These are phyloP conservation scores for Drosophila erecta DNA, from an alignment of 1,140 invertebrate genomes.

Conservation along the genomic window DNA sequence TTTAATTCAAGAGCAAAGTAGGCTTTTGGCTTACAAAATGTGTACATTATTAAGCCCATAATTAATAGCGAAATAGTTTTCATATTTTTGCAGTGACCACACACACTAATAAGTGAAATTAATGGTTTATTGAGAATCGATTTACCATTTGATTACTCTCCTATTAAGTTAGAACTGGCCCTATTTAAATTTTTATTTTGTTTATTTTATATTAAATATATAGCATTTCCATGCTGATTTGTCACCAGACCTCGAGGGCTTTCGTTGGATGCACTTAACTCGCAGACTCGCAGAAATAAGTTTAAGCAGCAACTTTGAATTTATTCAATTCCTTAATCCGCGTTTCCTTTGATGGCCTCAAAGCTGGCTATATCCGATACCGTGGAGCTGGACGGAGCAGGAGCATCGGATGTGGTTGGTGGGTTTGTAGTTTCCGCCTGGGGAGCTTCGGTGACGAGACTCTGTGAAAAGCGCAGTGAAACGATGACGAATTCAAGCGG, in stretches of 20 bases:
- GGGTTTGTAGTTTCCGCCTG: slow-evolving; percentile 8
- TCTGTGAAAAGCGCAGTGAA: slow-evolving; percentile 21
- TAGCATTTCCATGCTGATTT: not conserved
- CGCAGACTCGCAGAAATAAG: slow-evolving; percentile 30
- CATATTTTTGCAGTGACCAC: too few species aligned
- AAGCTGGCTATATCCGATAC: slow-evolving; percentile 75
- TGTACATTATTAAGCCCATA: not conserved
- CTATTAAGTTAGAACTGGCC: too few species aligned
- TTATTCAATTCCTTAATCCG: slow-evolving; percentile 57
- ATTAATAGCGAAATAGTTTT: too few species aligned
- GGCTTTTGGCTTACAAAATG: not conserved
- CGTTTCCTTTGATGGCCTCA: slow-evolving; percentile 58
- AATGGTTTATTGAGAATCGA: too few species aligned
- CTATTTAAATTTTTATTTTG: slow-evolving; percentile 10
- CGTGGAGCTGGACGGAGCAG: slow-evolving; percentile 23
- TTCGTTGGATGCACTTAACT: slow-evolving; percentile 37
- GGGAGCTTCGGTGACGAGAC: slow-evolving; percentile 40
- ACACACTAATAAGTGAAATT: too few species aligned
- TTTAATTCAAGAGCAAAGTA: not conserved
- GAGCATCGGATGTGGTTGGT: slow-evolving; percentile 3
- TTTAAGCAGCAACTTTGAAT: slow-evolving; percentile 26
- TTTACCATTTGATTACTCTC: too few species aligned
- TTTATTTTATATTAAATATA: slow-evolving; percentile 22
- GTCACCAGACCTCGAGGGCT: slow-evolving; percentile 5
- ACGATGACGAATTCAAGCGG: not conserved